These are phyloP conservation scores for Galeopterus variegatus DNA, from an alignment of 2,113 vertebrate species.

Conservation along the genomic window DNA sequence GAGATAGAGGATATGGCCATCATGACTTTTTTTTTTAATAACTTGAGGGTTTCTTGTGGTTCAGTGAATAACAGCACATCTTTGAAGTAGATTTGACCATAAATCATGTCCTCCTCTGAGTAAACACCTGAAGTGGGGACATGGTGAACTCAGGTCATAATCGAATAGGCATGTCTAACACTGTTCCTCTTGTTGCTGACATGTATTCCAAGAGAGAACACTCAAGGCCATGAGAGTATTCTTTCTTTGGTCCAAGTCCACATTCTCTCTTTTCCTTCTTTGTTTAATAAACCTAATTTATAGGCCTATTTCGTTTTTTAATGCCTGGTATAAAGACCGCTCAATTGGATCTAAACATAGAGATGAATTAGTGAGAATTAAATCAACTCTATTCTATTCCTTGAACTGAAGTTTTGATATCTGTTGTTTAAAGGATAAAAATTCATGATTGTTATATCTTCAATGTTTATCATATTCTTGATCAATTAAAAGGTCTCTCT, in stretches of 20 bases:
- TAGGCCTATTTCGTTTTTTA: conserved; percentile 1
- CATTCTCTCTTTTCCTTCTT: not conserved
- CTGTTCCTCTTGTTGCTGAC: not conserved
- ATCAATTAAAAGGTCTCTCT: not conserved
- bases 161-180: not conserved
- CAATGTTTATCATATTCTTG: not conserved
- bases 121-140: not conserved
- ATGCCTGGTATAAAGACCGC: not conserved
- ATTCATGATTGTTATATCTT: not conserved
- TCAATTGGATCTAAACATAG: not conserved
- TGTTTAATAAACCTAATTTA: not conserved
- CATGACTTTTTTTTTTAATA: not conserved
- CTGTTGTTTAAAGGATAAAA: not conserved
- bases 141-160: not conserved
- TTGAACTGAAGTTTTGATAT: not conserved
- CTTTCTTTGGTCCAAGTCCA: not conserved
- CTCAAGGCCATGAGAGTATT: not conserved
- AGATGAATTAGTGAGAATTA: not conserved
- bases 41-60: not conserved
- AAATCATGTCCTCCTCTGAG: not conserved
- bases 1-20: not conserved
- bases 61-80: not conserved
- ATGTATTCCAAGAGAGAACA: not conserved
- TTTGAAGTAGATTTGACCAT: not conserved
- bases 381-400: not conserved